Evolutionary conservation across 2,888 invertebrate genomes (phyloP).

Genomic region (Rhagonycha lutea): DNA sequence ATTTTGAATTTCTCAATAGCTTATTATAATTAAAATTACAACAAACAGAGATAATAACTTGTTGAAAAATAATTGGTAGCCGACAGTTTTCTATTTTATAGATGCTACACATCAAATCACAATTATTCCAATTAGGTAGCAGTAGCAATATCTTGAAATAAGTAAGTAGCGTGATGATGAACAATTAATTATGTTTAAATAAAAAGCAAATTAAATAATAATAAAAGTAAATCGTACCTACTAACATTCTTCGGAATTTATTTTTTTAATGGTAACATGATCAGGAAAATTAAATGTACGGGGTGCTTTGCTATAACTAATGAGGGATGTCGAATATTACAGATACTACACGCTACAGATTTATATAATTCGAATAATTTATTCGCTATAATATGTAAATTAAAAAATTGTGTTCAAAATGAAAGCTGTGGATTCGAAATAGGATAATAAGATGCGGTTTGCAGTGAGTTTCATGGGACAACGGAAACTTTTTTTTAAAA

Average conservation of each 20-base stretch:
- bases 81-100: constrained; percentile 1
- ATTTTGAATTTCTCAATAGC: background rate
- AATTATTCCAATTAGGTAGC: background rate
- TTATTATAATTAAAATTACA: background rate
- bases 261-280: background rate
- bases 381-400: too few species aligned
- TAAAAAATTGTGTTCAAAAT: too few species aligned
- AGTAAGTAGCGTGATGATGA: background rate
- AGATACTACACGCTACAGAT: background rate
- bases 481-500: too few species aligned
- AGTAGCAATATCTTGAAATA: background rate
- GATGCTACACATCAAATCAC: background rate
- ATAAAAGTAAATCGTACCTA: background rate
- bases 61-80: constrained; percentile 3
- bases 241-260: background rate
- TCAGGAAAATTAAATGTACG: background rate
- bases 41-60: background rate
- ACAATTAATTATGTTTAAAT: background rate
- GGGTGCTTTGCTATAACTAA: background rate
- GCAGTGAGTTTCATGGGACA: too few species aligned
- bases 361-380: background rate
- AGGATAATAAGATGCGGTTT: too few species aligned
- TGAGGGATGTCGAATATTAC: background rate
- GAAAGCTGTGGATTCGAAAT: too few species aligned
- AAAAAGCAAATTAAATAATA: background rate